Base-by-base conservation (phyloP, 2,888 invertebrate genomes). In the Ametastegia equiseti region DNA sequence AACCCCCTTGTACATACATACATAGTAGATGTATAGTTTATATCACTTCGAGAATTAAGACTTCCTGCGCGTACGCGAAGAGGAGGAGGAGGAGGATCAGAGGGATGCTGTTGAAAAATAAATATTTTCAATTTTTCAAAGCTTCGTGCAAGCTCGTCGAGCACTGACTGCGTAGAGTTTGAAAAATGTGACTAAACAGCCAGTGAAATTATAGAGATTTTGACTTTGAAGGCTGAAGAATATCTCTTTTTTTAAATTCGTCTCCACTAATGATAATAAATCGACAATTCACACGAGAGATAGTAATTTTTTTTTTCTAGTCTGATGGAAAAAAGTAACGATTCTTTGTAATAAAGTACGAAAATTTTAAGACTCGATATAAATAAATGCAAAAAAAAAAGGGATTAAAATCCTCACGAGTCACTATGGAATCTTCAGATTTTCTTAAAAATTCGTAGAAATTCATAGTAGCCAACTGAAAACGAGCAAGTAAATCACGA, bases 71-170 rank as follows among this genome's bases (percentile, higher is more conserved):
- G 23, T 39, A 9, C 7, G 33, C 11, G 9, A 36, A 39, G 27
- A 19, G 6, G 6, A 60, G 1, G 57, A 60, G 27, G 23, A 27
- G 57, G 7, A 27, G 7, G 13, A n/a, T n/a, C n/a, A n/a, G n/a
- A 33, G 71, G 45, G 30, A 71, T 33, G 71, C 33, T 65, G 19
- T 30, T 47, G 27, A 47, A 71, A 71, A 45, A 71, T 71, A 71
- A 71, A 71, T 45, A 71, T 71, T 71, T 67, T 23, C 15, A 23
- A 36, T n/a, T 2, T 15, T 15, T 36, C 30, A 5, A 54, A 54
- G 54, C 23, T n/a, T n/a, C 9, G 9, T 23, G 9, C 9, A 11
- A 19, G 54, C 23, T 67, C 67, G n/a, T n/a, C 42, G 9, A 42
- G 42, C 9, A 42, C 42, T 9, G 5, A 42, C 42, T 6, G 42